These are phyloP conservation scores for Pseudomyrmex dendroicus DNA, from an alignment of 1,140 invertebrate species.

Conservation along the genomic window DNA sequence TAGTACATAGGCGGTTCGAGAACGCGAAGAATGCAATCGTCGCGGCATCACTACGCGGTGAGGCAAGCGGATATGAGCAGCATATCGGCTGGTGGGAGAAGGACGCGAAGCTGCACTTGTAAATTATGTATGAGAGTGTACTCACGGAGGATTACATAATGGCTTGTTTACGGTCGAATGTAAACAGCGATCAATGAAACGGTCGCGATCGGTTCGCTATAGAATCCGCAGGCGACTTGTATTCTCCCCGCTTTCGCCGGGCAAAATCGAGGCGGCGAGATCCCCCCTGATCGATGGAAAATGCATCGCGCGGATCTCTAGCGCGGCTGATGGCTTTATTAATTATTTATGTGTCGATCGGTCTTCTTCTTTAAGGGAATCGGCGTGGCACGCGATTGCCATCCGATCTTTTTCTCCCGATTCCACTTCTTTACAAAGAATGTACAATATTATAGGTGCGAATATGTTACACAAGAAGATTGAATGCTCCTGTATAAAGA, in stretches of 20 bases:
- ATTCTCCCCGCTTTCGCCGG: conserved; percentile 13
- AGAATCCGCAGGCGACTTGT: conserved; percentile 26
- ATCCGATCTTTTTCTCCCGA: conserved; percentile 11
- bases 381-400: conserved; percentile 47
- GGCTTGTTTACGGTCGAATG: conserved; percentile 79
- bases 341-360: conserved; percentile 66
- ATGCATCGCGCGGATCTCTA: conserved; percentile 29
- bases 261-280: conserved; percentile 50
- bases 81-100: conserved; percentile 36
- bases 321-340: conserved; percentile 63
- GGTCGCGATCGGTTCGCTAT: conserved; percentile 51
- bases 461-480: not conserved
- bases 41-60: conserved; percentile 28
- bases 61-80: conserved; percentile 41
- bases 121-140: conserved; percentile 79
- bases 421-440: not conserved
- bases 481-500: not conserved
- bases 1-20: conserved; percentile 35
- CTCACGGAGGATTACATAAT: conserved; percentile 77
- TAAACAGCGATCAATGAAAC: conserved; percentile 79
- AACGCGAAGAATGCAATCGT: conserved; percentile 45
- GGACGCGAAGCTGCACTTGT: conserved; percentile 67
- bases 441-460: conserved; percentile 9
- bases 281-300: conserved; percentile 21
- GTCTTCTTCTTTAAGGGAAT: conserved; percentile 16